phyloP scores from a whole-genome alignment of 1,140 invertebrate species.

The Eumeta japonica region DNA sequence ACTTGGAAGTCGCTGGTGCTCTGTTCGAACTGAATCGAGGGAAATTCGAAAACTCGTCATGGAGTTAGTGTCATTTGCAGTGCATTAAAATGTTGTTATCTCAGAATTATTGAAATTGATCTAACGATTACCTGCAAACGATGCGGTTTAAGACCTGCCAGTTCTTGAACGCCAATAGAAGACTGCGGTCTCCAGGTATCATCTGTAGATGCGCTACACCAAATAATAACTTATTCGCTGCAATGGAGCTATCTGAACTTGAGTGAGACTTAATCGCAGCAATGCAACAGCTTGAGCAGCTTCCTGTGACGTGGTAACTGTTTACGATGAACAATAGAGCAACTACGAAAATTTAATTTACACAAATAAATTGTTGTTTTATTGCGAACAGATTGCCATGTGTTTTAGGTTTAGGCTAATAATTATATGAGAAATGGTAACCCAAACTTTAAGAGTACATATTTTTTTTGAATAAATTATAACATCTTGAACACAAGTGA shows the following conservation, averaged over 20 bases:
- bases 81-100: not conserved
- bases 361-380: too few species aligned
- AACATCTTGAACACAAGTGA: too few species aligned
- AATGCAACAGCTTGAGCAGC: conserved; percentile 13
- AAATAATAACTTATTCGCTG: conserved; percentile 14
- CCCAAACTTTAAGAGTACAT: too few species aligned
- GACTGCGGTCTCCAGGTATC: conserved; percentile 10
- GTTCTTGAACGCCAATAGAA: conserved; percentile 10
- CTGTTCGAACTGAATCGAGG: too few species aligned
- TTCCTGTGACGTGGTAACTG: conserved; percentile 11
- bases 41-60: too few species aligned
- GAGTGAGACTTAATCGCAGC: conserved; percentile 9
- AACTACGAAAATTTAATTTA: too few species aligned
- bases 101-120: conserved; percentile 3
- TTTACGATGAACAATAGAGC: too few species aligned
- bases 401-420: too few species aligned
- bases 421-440: too few species aligned
- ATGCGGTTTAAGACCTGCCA: conserved; percentile 7
- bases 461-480: too few species aligned
- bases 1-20: too few species aligned
- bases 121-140: conserved; percentile 12
- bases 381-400: too few species aligned
- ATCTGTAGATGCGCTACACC: conserved; percentile 12
- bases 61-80: not conserved
- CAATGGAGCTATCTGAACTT: conserved; percentile 12